Base-by-base conservation (phyloP, 2,888 invertebrate genomes). In the Drosophila pullipes region DNA sequence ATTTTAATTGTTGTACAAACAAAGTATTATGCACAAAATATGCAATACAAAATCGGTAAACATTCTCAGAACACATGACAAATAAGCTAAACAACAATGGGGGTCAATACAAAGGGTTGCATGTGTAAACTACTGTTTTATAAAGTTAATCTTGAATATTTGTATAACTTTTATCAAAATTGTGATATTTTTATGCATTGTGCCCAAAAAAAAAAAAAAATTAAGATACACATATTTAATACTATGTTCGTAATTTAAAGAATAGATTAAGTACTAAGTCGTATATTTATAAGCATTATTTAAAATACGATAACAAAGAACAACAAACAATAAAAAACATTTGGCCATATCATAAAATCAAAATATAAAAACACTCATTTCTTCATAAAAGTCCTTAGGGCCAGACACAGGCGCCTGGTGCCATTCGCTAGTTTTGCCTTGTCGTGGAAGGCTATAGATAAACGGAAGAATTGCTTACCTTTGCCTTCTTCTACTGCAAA, bases 401-500 rank as follows among this genome's bases (percentile, higher is more conserved):
- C 93, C 25, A 80, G 70, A 71, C 94, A 94, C 13, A 78, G 37
- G 60, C 90, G 91, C 63, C 72, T 84, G 0, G 89, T 85, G 4
- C 94, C 94, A 71, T 89, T 85, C 69, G 81, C 73, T 25, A 95
- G 80, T 59, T 85, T 89, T 0, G 92, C 91, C 41, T 89, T 92
- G 1, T 75, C 69, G 75, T 95, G 94, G 82, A 95, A 95, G 25
- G 93, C 94, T 73, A 95, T 94, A 13, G 94, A 93, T 52, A 95
- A 66, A n/a, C 95, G 93, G 49, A 95, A 87, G 67, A 85, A 94
- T 74, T 94, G 94, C 49, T 90, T 91, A 28, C 91, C 92, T 37
- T 90, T 78, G 16, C 88, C 90, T 2, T 69, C 74, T 3, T 87
- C 89, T 16, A 91, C 68, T 0, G 94, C 93, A 85, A 95, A 95